phyloP scores from a whole-genome alignment of 2,888 invertebrate genomes.

The Noctua comes region DNA sequence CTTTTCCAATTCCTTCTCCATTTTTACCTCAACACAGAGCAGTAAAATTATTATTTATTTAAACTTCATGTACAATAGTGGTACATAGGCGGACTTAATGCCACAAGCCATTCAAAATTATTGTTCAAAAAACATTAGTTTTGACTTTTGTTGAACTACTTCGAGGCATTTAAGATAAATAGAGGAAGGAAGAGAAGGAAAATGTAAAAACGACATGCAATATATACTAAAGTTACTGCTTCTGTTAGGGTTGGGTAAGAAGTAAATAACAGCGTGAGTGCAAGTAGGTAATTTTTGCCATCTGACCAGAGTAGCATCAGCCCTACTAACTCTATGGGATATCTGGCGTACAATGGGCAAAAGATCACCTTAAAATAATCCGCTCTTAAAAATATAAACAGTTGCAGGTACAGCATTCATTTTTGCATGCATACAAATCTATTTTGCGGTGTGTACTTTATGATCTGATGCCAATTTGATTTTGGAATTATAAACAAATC shows the following conservation, averaged over 20 bases:
- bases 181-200: neutral
- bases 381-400: neutral
- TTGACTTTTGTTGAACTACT: neutral
- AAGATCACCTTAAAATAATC: neutral
- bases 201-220: neutral
- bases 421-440: neutral
- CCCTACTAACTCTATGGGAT: neutral
- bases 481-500: neutral
- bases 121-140: neutral
- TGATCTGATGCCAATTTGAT: neutral
- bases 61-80: no score
- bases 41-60: neutral
- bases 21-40: neutral
- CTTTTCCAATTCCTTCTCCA: neutral
- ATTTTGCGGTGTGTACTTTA: conserved; percentile 1
- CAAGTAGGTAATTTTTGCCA: neutral
- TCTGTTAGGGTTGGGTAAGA: neutral
- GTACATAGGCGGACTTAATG: no score
- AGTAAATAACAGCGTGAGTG: neutral
- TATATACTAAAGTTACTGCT: neutral
- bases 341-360: neutral
- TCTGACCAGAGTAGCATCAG: neutral
- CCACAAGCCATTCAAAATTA: no score
- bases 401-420: neutral
- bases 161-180: neutral